Conservation (phyloP, 2,888 invertebrate species). For the Sinelater perroti region DNA sequence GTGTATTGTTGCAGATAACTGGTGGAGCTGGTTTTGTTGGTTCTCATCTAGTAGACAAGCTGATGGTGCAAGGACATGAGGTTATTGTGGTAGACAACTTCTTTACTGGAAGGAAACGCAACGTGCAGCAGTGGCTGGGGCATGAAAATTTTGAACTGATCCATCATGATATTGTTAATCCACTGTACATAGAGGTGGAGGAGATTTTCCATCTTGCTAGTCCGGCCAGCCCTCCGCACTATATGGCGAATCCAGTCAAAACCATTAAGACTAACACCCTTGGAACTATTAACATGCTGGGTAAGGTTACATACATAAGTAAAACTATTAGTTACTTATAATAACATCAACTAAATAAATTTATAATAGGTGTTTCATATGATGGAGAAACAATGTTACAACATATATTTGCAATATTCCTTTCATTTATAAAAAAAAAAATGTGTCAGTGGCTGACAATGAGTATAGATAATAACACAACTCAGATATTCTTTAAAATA, state of each 20-base stretch:
- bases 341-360: too few species aligned
- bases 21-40: conserved; percentile 99
- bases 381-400: too few species aligned
- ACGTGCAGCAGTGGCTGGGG: conserved; percentile 98
- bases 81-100: conserved; percentile 98
- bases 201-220: conserved; percentile 99
- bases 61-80: conserved; percentile 97
- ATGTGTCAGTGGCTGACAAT: too few species aligned
- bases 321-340: too few species aligned
- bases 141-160: conserved; percentile 99
- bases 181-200: conserved; percentile 95
- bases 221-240: conserved; percentile 98
- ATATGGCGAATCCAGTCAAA: conserved; percentile 99
- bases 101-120: conserved; percentile 95
- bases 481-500: too few species aligned
- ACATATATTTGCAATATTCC: too few species aligned
- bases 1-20: conserved; percentile 72
- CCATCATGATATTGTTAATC: conserved; percentile 98
- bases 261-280: conserved; percentile 99
- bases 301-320: conserved; percentile 63
- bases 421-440: too few species aligned
- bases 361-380: too few species aligned
- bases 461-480: too few species aligned
- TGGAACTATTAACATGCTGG: conserved; percentile 93
- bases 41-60: conserved; percentile 93